phyloP scores from a whole-genome alignment of 2,888 invertebrate genomes.

The Amiota mariae region DNA sequence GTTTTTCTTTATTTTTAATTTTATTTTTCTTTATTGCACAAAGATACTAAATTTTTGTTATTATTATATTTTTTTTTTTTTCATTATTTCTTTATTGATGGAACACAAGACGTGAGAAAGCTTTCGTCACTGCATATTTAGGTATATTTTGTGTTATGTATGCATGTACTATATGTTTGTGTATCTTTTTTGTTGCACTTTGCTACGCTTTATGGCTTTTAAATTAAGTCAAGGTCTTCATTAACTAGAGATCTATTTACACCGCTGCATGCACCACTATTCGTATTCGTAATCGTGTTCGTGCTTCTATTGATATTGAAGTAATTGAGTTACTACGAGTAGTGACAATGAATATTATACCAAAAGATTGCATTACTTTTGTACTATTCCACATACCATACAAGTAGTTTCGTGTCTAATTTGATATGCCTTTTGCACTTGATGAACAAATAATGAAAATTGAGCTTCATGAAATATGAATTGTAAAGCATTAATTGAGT shows the following conservation, averaged over 20 bases:
- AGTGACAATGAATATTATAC: no score
- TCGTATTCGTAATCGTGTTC: not conserved
- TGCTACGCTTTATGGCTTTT: conserved; percentile 1
- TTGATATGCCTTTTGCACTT: not conserved
- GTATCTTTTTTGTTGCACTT: not conserved
- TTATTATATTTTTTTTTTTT: not conserved
- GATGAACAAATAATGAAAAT: no score
- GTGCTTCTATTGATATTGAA: no score
- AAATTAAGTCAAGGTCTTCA: conserved; percentile 29
- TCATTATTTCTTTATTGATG: not conserved
- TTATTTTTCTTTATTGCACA: not conserved
- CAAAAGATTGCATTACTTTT: no score
- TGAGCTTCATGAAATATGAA: no score
- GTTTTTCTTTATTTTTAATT: no score
- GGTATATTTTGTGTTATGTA: not conserved
- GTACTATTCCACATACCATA: not conserved
- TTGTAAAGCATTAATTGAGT: no score
- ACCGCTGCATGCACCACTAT: conserved; percentile 2
- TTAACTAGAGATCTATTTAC: conserved; percentile 13
- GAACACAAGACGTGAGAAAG: conserved; percentile 14
- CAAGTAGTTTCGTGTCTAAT: not conserved
- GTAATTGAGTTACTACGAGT: no score
- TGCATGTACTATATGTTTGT: conserved; percentile 40
- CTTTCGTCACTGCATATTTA: not conserved
- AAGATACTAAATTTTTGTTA: not conserved